Conservation (phyloP, 2,113 vertebrate species). For the Spheniscus mendiculus region DNA sequence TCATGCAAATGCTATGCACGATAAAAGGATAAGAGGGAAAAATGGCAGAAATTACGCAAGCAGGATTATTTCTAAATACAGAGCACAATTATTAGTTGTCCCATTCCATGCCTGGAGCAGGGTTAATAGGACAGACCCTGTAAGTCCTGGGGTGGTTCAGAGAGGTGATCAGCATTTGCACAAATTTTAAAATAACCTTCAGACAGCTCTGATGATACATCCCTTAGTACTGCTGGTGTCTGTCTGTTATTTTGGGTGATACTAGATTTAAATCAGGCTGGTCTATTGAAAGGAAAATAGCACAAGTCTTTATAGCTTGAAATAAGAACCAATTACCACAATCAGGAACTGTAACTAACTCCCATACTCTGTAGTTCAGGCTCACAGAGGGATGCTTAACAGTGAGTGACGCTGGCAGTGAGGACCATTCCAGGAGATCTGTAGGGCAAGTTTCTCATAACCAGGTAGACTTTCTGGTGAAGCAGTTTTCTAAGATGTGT, state of each 20-base stretch:
- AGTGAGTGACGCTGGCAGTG: not conserved
- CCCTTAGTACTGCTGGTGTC: not conserved
- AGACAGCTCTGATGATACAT: not conserved
- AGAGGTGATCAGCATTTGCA: not conserved
- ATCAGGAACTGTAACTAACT: not conserved
- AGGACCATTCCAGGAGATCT: not conserved
- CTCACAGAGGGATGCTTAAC: not conserved
- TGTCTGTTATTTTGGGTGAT: not conserved
- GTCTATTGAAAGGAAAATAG: not conserved
- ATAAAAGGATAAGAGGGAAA: not conserved
- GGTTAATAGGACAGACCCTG: not conserved
- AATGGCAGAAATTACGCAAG: not conserved
- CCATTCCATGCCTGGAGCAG: rapidly evolving
- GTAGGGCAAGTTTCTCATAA: not conserved
- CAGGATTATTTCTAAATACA: not conserved
- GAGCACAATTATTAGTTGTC: not conserved
- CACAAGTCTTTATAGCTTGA: not conserved
- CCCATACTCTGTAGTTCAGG: not conserved
- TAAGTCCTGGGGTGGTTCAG: not conserved
- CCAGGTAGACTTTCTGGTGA: not conserved
- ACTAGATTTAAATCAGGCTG: not conserved
- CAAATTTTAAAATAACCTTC: not conserved
- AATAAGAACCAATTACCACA: not conserved
- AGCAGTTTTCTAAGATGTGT: not conserved
- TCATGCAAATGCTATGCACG: not conserved